Evolutionary conservation across 2,797 vertebrate species (phyloP).

Genomic region (Scolopax rusticola): DNA sequence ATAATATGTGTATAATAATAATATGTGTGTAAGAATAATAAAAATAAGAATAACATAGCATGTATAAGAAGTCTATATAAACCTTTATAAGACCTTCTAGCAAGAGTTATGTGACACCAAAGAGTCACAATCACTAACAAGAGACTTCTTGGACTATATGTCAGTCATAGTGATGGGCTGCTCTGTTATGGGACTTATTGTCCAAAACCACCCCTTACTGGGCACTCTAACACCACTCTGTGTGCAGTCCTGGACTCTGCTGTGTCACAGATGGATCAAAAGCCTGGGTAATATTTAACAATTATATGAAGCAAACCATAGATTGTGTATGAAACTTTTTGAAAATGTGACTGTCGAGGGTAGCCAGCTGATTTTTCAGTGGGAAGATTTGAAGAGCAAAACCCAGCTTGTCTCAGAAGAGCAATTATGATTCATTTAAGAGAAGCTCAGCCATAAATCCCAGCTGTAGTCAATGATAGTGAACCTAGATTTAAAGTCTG

Average conservation of each 20-base stretch:
- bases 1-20: too few species aligned
- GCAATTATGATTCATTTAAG: background rate
- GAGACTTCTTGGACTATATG: background rate
- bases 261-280: background rate
- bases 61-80: background rate
- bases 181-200: background rate
- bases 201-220: fast-evolving
- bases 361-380: background rate
- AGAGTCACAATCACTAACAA: background rate
- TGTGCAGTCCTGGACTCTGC: background rate
- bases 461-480: background rate
- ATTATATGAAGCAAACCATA: background rate
- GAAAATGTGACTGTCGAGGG: background rate
- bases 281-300: background rate
- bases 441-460: constrained; percentile 16
- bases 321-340: background rate
- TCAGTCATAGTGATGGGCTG: background rate
- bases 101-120: background rate
- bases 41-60: too few species aligned
- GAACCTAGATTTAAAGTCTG: background rate
- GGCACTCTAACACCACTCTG: background rate
- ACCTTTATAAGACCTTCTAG: background rate
- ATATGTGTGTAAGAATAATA: too few species aligned
- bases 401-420: background rate
- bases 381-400: background rate